Evolutionary conservation across 2,797 vertebrate species (phyloP), one percentile per base, ranked within the genome.

Genomic region (Malurus splendens): DNA sequence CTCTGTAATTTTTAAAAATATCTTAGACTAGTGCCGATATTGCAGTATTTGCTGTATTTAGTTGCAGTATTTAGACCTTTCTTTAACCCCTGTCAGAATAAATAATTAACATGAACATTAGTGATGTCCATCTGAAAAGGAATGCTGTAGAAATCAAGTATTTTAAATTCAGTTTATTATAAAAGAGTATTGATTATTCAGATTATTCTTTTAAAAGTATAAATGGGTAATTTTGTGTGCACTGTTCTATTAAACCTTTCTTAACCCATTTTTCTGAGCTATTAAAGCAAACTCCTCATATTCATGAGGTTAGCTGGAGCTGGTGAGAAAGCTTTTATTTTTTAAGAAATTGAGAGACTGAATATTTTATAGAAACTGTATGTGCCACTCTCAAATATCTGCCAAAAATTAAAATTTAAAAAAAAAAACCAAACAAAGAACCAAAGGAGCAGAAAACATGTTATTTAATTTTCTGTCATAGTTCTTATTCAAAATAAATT

Each of bases 401-500:
- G 50, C 36, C 50, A 78, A 81, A 52, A 56, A 70, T 41, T 81
- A 62, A 87, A 55, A 30, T 55, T 38, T 61, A 24, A 4, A 2
- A 10, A 25, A 42, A 54, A 39, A 5, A 20, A 3, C 0, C 4
- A 7, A 30, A 5, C 6, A 6, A 24, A 20, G 27, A 30, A 25
- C 1, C 7, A 30, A 22, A 30, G 17, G 13, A 86, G 8, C 18
- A 54, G 32, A 61, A 80, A 52, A 41, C 38, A 7, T 23, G 1
- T 76, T 76, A 64, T 23, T 89, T 93, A 59, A 30, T 93, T 91
- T 95, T 93, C 45, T 87, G 85, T 73, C 33, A 9, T 81, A 90
- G 84, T 47, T 78, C 52, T 66, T 62, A 50, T 23, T 79, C 23
- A 41, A 36, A 78, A 93, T 61, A 62, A 89, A 33, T 81, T 90